Evolutionary conservation across 2,888 invertebrate species (phyloP).

Genomic region (Poecilobothrus nobilitatus): DNA sequence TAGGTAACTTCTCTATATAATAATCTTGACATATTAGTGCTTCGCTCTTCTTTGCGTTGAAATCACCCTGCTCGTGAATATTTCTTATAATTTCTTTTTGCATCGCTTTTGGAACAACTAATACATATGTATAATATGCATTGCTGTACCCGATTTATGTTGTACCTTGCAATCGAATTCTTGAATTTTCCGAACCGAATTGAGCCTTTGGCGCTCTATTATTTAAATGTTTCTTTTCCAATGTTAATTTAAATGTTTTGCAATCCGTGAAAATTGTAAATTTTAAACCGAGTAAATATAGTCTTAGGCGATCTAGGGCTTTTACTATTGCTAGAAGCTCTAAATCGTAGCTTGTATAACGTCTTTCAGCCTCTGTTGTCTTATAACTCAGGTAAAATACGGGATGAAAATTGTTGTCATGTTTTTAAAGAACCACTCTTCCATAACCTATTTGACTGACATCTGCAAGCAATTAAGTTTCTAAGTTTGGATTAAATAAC

Average conservation of each 20-base stretch:
- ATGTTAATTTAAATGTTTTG: conserved; percentile 18
- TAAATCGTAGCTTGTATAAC: background rate
- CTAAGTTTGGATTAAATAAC: background rate
- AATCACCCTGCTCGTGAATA: conserved; percentile 18
- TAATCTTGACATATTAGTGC: conserved; percentile 7
- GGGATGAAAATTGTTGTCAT: background rate
- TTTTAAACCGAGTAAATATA: background rate
- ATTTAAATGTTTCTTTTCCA: background rate
- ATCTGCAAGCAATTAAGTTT: background rate
- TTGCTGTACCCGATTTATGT: no score
- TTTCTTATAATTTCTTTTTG: conserved; percentile 16
- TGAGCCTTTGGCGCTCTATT: no score
- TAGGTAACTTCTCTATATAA: conserved; percentile 8
- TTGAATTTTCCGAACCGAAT: no score
- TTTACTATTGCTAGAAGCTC: background rate
- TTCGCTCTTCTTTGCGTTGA: conserved; percentile 12
- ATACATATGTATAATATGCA: conserved; percentile 3
- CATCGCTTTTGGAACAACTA: conserved; percentile 17
- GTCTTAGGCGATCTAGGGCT: background rate
- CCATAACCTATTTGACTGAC: background rate
- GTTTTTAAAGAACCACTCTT: background rate
- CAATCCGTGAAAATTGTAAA: no score
- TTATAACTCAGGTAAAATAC: background rate
- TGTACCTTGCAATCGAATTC: conserved; percentile 12
- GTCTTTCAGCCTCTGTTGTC: no score